A percentile compares a stretch with the other conserved stretches of the same genome.
These are phyloP conservation scores for Drosophila antonietae DNA, from an alignment of 2,888 invertebrate genomes.

Conservation along the genomic window DNA sequence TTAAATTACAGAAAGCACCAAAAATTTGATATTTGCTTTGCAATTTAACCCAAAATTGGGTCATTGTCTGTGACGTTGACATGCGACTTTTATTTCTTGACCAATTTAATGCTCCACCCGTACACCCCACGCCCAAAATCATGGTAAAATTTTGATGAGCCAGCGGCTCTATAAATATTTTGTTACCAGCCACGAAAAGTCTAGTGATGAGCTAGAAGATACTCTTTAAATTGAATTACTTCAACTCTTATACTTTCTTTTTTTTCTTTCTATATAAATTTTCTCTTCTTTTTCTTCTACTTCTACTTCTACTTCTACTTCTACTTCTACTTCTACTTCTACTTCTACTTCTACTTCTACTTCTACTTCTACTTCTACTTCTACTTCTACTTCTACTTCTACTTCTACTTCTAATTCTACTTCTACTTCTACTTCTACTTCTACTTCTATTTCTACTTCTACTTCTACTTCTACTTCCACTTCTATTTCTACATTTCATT, in stretches of 20 bases:
- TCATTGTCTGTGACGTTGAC: constrained; percentile 52
- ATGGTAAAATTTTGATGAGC: constrained; percentile 37
- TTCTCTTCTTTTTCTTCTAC: background rate
- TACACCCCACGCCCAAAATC: background rate
- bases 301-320: background rate
- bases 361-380: background rate
- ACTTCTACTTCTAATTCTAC: background rate
- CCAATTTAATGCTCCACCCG: constrained; percentile 27
- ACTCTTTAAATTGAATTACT: background rate
- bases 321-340: background rate
- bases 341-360: background rate
- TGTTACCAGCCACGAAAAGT: background rate
- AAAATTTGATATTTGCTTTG: constrained; percentile 12
- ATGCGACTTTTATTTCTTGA: constrained; percentile 27
- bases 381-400: background rate
- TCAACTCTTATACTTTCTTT: background rate
- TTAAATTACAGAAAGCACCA: background rate
- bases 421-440: background rate
- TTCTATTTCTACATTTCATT: background rate
- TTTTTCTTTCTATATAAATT: background rate
- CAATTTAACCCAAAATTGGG: constrained; percentile 53
- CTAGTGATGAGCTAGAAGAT: background rate
- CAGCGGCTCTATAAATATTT: constrained; percentile 22
- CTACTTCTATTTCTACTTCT: background rate
- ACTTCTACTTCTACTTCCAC: background rate